phyloP scores from a whole-genome alignment of 1,140 invertebrate species.

The Littorina saxatilis region DNA sequence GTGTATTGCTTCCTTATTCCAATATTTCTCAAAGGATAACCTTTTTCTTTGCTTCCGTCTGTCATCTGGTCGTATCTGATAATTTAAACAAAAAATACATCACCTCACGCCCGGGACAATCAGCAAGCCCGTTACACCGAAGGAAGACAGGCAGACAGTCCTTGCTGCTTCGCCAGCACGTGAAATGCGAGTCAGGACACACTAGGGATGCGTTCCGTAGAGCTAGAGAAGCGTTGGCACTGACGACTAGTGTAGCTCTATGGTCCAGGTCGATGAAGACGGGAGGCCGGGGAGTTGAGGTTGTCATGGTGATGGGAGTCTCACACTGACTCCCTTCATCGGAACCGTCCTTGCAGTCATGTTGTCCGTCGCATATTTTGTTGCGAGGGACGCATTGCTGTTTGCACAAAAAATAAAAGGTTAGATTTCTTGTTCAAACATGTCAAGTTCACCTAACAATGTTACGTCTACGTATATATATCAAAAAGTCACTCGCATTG shows the following conservation, averaged over 20 bases:
- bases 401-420: background rate
- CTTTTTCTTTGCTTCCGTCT: too few species aligned
- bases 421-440: too few species aligned
- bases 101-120: slow-evolving; percentile 38
- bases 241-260: background rate
- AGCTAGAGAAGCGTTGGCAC: background rate
- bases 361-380: slow-evolving; percentile 29
- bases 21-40: too few species aligned
- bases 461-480: too few species aligned
- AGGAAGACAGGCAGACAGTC: slow-evolving; percentile 34
- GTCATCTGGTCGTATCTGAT: too few species aligned
- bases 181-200: slow-evolving; percentile 26
- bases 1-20: too few species aligned
- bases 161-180: background rate
- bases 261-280: background rate
- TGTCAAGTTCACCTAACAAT: too few species aligned
- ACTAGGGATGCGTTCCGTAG: background rate
- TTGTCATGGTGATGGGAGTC: background rate
- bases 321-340: slow-evolving; percentile 30
- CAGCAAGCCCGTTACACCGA: slow-evolving; percentile 38
- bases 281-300: slow-evolving; percentile 7
- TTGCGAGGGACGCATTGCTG: background rate
- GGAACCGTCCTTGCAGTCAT: slow-evolving; percentile 34
- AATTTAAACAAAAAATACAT: too few species aligned
- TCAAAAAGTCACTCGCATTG: background rate